Conservation (phyloP, 2,113 vertebrate genomes). For the Phaetusa simplex region DNA sequence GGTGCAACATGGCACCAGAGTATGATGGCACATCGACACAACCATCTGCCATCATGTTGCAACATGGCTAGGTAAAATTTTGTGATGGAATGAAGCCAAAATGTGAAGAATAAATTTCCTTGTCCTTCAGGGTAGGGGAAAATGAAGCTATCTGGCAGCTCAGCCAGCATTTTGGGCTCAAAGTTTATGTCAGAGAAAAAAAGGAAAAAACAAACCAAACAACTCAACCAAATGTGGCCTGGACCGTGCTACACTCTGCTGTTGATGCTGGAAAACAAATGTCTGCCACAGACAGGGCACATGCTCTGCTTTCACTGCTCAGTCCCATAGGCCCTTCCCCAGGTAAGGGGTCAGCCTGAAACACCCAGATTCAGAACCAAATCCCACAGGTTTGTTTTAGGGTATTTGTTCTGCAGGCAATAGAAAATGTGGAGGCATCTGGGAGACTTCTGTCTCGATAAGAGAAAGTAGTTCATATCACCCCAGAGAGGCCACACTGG, state of each 20-base stretch:
- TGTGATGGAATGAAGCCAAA: background rate
- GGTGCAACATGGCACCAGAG: background rate
- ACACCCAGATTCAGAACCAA: background rate
- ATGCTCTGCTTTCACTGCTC: background rate
- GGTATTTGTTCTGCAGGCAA: background rate
- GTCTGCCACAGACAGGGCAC: background rate
- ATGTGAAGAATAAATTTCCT: background rate
- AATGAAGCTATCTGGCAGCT: background rate
- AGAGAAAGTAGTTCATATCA: background rate
- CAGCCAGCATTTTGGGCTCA: background rate
- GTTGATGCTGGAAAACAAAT: background rate
- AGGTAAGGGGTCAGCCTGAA: background rate
- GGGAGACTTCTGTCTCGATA: background rate
- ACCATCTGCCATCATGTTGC: background rate
- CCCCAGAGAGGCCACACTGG: background rate
- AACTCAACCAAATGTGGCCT: background rate
- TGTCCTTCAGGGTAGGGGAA: background rate
- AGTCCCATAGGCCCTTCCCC: background rate
- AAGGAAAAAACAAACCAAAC: background rate
- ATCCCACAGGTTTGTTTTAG: background rate
- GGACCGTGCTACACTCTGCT: background rate
- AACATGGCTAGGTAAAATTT: background rate
- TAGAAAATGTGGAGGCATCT: background rate
- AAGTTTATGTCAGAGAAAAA: background rate
- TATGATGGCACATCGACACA: background rate